Conservation (phyloP, 2,113 vertebrate species). For the cat (Felis catus) region F.catus_Fca126_mat1.0 CM031411.1:41932501-41933000, state of each 20-base stretch:
- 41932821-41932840: background rate
- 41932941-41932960: no score
- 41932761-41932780: background rate
- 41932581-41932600: background rate
- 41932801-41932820: background rate
- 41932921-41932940: no score
- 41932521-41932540: background rate
- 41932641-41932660: background rate
- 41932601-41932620: background rate
- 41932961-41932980: no score
- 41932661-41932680: background rate
- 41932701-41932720: background rate
- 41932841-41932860: background rate
- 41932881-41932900: no score
- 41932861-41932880: no score
- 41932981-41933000: no score
- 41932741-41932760: background rate
- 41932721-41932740: background rate
- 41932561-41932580: background rate
- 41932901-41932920: no score
- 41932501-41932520: background rate
- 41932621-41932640: no score
- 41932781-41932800: background rate
- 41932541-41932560: background rate
- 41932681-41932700: background rate